Conservation (phyloP, 2,113 vertebrate genomes). For the Stegostoma tigrinum region DNA sequence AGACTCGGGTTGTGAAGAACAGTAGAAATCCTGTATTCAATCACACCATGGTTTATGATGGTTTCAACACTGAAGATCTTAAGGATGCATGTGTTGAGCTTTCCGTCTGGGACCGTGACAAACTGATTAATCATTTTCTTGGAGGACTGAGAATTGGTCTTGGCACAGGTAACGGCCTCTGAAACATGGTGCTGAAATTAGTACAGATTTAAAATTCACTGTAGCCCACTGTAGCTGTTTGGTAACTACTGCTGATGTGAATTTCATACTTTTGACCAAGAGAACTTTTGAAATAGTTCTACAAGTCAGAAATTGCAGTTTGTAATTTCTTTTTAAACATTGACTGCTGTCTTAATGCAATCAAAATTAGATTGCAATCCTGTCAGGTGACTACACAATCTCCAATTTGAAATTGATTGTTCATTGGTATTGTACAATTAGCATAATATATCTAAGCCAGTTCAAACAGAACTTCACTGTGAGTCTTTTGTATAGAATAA, state of each 20-base stretch:
- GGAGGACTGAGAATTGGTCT: slow-evolving; percentile 82
- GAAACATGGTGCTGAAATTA: neutral
- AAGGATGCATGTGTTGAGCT: slow-evolving; percentile 80
- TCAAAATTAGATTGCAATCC: neutral
- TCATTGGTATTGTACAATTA: neutral
- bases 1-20: slow-evolving; percentile 74
- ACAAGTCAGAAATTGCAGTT: neutral
- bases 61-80: slow-evolving; percentile 73
- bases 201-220: neutral
- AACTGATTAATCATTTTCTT: slow-evolving; percentile 75
- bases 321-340: neutral
- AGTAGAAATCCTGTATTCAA: slow-evolving; percentile 79
- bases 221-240: neutral
- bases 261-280: neutral
- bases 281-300: neutral
- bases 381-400: neutral
- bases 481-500: neutral
- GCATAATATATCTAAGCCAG: too few relatives aligned
- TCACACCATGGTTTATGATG: slow-evolving; percentile 92
- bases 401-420: neutral
- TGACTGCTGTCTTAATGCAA: neutral
- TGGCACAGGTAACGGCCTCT: slow-evolving; percentile 69
- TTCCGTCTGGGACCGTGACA: slow-evolving; percentile 86
- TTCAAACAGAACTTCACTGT: neutral
- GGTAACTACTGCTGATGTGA: neutral